phyloP scores from a whole-genome alignment of 2,888 invertebrate species.

The Sepiola atlantica region DNA sequence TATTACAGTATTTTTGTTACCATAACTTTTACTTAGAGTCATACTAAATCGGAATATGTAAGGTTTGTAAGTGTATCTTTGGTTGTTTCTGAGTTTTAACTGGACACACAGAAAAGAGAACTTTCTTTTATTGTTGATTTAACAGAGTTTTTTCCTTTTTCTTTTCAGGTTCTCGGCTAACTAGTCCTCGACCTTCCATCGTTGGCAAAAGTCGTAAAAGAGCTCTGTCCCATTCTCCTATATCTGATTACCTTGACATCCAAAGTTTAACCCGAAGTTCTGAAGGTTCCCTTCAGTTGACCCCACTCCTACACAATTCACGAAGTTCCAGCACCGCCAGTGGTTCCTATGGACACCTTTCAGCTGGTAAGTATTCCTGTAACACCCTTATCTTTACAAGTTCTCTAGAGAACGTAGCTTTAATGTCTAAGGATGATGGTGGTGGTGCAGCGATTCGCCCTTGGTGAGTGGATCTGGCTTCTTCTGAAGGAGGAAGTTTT shows the following conservation, averaged over 20 bases:
- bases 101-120: too few relatives aligned
- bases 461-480: too few relatives aligned
- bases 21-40: too few relatives aligned
- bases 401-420: too few relatives aligned
- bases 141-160: background rate
- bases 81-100: too few relatives aligned
- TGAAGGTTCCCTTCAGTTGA: conserved; percentile 83
- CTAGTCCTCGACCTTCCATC: conserved; percentile 80
- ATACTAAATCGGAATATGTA: too few relatives aligned
- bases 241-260: conserved; percentile 95
- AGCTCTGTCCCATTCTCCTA: conserved; percentile 91
- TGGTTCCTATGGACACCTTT: conserved; percentile 96
- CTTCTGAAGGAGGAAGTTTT: too few relatives aligned
- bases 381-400: background rate
- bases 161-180: conserved; percentile 80
- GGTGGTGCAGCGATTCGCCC: too few relatives aligned
- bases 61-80: too few relatives aligned
- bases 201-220: conserved; percentile 83
- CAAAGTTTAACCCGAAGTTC: conserved; percentile 96
- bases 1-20: too few relatives aligned
- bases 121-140: too few relatives aligned
- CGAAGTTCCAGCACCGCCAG: conserved; percentile 81
- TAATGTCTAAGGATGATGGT: too few relatives aligned
- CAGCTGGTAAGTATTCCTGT: conserved; percentile 82
- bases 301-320: conserved; percentile 68